Percentiles rank a stretch among this genome's conserved stretches.
Evolutionary conservation across 2,797 vertebrate genomes (phyloP).

Genomic region (Helostoma temminkii): DNA sequence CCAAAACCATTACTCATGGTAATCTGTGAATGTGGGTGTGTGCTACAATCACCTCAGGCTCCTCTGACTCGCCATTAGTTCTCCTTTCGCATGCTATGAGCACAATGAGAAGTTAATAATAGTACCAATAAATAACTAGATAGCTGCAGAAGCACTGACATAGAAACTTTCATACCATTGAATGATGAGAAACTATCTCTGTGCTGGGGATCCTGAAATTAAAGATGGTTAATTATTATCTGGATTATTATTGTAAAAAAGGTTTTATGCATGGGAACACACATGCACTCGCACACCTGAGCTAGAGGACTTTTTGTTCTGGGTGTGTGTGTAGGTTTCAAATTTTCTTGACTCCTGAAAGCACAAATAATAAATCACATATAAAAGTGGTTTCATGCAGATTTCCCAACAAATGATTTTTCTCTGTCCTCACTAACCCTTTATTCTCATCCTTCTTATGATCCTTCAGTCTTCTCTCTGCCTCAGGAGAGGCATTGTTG

Average conservation of each 20-base stretch:
- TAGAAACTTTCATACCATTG: conserved; percentile 59
- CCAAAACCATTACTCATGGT: conserved; percentile 8
- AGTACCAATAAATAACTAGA: background rate
- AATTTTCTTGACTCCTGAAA: conserved; percentile 54
- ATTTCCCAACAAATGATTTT: background rate
- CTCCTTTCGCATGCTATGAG: conserved; percentile 60
- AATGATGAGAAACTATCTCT: conserved; percentile 37
- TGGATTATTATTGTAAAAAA: background rate
- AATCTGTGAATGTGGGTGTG: conserved; percentile 23
- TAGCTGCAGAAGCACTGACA: background rate
- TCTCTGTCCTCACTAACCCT: conserved; percentile 52
- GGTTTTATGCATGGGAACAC: background rate
- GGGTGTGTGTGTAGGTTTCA: conserved; percentile 37
- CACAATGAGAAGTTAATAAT: conserved; percentile 26
- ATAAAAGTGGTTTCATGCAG: background rate
- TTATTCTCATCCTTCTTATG: conserved; percentile 36
- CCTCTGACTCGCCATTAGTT: conserved; percentile 67
- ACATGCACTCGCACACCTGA: conserved; percentile 50
- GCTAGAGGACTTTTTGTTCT: conserved; percentile 35
- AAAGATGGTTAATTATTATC: conserved; percentile 9
- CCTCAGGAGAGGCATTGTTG: conserved; percentile 32
- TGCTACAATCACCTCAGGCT: conserved; percentile 63
- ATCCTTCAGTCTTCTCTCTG: conserved; percentile 47
- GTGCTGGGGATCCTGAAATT: conserved; percentile 42
- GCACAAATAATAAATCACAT: conserved; percentile 11